Evolutionary conservation across 2,797 vertebrate genomes (phyloP).

Genomic region (Atherinosoma microstoma): DNA sequence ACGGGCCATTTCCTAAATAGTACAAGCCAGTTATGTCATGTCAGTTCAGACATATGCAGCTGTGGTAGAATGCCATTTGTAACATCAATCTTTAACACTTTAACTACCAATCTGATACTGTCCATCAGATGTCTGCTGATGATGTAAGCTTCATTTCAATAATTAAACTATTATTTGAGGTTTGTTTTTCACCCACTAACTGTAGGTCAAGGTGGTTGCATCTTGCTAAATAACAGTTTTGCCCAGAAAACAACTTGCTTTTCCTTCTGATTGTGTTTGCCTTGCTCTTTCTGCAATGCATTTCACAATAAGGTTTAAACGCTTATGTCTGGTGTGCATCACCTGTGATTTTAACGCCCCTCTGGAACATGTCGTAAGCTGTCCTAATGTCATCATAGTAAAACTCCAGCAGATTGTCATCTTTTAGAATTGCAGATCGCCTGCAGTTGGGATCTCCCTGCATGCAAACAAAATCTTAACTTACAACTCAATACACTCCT

Average conservation of each 20-base stretch:
- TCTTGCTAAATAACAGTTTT: background rate
- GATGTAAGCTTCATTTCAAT: background rate
- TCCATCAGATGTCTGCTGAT: too few species aligned
- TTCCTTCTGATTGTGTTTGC: background rate
- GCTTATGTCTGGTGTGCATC: background rate
- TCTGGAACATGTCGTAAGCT: slow-evolving; percentile 85
- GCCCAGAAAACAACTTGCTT: background rate
- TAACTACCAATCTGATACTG: background rate
- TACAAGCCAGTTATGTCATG: background rate
- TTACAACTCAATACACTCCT: background rate
- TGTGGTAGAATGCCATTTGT: background rate
- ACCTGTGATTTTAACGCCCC: slow-evolving; percentile 83
- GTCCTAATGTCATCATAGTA: slow-evolving; percentile 85
- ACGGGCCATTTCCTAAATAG: slow-evolving; percentile 76
- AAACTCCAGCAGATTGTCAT: slow-evolving; percentile 83
- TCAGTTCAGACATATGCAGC: background rate
- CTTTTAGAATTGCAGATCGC: slow-evolving; percentile 81
- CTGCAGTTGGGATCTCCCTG: slow-evolving; percentile 82
- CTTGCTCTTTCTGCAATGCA: background rate
- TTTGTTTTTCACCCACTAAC: background rate
- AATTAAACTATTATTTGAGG: too few species aligned
- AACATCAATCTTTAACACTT: background rate
- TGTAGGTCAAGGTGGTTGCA: background rate
- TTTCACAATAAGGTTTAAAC: background rate
- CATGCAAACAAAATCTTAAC: slow-evolving; percentile 10